Evolutionary conservation across 2,888 invertebrate species (phyloP).

Genomic region (Caradrina kadenii): DNA sequence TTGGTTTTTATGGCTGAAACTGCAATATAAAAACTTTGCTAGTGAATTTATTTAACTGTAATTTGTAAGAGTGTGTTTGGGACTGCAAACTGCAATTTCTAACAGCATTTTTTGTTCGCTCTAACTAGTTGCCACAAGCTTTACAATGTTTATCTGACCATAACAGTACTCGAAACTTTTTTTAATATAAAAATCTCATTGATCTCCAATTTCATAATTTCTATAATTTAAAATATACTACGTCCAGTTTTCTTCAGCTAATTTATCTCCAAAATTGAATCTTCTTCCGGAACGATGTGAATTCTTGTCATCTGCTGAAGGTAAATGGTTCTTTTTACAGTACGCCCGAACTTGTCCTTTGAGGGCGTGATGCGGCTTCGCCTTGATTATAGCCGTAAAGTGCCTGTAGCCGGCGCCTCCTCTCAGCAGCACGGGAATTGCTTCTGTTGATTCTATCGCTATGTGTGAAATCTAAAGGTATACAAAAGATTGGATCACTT

Average conservation of each 20-base stretch:
- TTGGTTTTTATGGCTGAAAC: too few species aligned
- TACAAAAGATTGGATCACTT: not conserved
- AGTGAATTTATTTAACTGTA: too few species aligned
- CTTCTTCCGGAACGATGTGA: slow-evolving; percentile 15
- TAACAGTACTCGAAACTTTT: too few species aligned
- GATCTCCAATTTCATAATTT: slow-evolving; percentile 12
- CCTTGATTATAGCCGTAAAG: slow-evolving; percentile 73
- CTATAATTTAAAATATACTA: slow-evolving; percentile 6
- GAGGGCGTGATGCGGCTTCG: slow-evolving; percentile 68
- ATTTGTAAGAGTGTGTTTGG: too few species aligned
- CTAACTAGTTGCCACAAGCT: not conserved
- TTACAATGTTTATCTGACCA: too few species aligned
- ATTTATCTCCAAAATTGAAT: slow-evolving; percentile 31
- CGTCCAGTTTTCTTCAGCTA: slow-evolving; percentile 12
- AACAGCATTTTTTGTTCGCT: slow-evolving; percentile 11
- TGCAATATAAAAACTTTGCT: too few species aligned
- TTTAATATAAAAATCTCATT: not conserved
- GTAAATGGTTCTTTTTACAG: slow-evolving; percentile 60
- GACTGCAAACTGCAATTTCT: too few species aligned
- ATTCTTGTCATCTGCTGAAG: not conserved
- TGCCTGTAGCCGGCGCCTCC: slow-evolving; percentile 79
- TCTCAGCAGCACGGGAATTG: slow-evolving; percentile 77
- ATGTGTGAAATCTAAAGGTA: slow-evolving; percentile 76
- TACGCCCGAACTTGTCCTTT: slow-evolving; percentile 75
- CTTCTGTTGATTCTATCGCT: slow-evolving; percentile 75